Percentiles rank a stretch among this genome's conserved stretches.
These are phyloP conservation scores for Phocoena phocoena DNA, from an alignment of 2,113 vertebrate genomes.

Conservation along the genomic window DNA sequence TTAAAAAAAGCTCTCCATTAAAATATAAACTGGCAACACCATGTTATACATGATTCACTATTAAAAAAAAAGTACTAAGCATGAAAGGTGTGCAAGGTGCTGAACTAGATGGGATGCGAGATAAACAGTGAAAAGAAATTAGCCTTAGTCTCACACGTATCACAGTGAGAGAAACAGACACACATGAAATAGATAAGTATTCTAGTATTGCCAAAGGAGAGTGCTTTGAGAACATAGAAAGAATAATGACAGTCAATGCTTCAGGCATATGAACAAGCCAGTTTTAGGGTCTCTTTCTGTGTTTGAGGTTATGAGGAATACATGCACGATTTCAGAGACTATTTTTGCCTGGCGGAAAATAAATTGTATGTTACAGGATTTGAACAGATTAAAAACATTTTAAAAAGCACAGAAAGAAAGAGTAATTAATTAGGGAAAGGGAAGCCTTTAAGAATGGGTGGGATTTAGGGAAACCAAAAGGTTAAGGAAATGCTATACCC, in stretches of 20 bases:
- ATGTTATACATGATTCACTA: background rate
- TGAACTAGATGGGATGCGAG: background rate
- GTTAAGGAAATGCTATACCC: background rate
- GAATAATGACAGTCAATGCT: background rate
- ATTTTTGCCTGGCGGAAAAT: slow-evolving; percentile 39
- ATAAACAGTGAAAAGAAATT: background rate
- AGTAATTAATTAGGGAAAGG: background rate
- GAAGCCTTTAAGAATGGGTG: background rate
- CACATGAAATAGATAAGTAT: background rate
- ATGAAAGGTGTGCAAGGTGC: background rate
- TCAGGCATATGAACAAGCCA: slow-evolving; percentile 45
- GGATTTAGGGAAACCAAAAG: background rate
- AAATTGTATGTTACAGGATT: slow-evolving; percentile 64
- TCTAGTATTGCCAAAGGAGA: background rate
- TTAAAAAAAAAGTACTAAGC: background rate
- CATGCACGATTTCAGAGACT: slow-evolving; percentile 43
- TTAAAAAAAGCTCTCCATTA: background rate
- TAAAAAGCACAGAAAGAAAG: background rate
- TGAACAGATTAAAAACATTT: slow-evolving; percentile 75
- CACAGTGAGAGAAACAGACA: background rate
- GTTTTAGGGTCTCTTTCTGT: background rate
- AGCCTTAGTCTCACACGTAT: background rate
- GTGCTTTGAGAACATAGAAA: background rate
- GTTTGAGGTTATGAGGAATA: background rate
- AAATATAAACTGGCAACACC: background rate